Evolutionary conservation across 2,113 vertebrate species (phyloP).

Genomic region (Aspiorhynchus laticeps): DNA sequence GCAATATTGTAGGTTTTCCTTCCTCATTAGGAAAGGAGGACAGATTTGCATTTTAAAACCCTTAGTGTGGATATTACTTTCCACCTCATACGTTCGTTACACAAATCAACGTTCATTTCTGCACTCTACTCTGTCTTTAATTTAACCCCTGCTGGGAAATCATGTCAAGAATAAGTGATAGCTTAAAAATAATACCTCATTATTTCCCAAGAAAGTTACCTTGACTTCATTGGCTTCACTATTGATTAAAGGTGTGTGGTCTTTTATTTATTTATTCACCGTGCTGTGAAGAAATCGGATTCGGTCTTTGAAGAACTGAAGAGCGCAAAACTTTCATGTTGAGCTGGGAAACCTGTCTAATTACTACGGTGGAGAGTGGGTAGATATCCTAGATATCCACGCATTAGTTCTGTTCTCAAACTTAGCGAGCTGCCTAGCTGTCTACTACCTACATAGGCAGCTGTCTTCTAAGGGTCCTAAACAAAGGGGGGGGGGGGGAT

Average conservation of each 20-base stretch:
- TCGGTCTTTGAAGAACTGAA: constrained; percentile 12
- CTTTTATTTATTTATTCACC: constrained; percentile 15
- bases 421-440: neutral
- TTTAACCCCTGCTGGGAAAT: constrained; percentile 35
- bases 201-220: constrained; percentile 27
- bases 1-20: neutral
- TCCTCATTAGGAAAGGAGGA: constrained; percentile 30
- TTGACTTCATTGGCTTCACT: neutral
- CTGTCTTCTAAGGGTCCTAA: neutral
- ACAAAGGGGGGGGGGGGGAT: no score
- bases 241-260: constrained; percentile 37
- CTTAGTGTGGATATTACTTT: neutral
- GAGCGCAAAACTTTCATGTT: neutral
- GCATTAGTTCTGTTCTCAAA: neutral
- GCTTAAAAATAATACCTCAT: constrained; percentile 41
- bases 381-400: neutral
- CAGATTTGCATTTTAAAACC: constrained; percentile 38
- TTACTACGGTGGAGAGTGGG: constrained; percentile 40
- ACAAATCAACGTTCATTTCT: neutral
- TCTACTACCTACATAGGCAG: neutral
- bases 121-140: neutral
- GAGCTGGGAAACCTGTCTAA: constrained; percentile 36
- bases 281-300: neutral
- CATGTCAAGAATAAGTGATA: constrained; percentile 12
- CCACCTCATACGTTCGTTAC: neutral